phyloP scores from a whole-genome alignment of 2,797 vertebrate genomes.

The Coluber constrictor region DNA sequence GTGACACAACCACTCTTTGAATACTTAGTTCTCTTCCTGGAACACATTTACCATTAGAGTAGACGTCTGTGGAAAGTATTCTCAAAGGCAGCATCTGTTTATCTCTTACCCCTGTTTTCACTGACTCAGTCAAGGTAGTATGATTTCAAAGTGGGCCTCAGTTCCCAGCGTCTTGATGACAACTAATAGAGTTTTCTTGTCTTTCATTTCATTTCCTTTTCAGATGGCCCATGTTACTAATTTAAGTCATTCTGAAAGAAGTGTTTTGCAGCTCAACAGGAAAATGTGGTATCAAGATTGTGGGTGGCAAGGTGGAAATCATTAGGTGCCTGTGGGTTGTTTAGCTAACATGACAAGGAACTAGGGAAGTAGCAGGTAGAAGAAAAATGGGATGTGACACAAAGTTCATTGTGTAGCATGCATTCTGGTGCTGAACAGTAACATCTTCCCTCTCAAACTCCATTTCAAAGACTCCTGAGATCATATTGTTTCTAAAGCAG shows the following conservation, averaged over 20 bases:
- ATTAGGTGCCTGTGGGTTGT: conserved; percentile 57
- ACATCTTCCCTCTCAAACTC: conserved; percentile 46
- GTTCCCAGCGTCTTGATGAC: conserved; percentile 36
- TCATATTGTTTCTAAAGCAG: conserved; percentile 17
- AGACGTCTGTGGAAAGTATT: background rate
- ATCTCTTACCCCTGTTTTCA: background rate
- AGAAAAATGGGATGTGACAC: conserved; percentile 43
- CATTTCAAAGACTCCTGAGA: conserved; percentile 10
- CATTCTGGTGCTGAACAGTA: conserved; percentile 37
- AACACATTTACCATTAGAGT: background rate
- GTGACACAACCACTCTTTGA: background rate
- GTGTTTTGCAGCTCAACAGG: conserved; percentile 72
- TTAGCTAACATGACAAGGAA: conserved; percentile 53
- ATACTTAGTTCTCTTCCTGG: background rate
- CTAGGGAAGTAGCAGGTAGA: conserved; percentile 1
- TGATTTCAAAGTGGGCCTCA: conserved; percentile 53
- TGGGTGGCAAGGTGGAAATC: conserved; percentile 67
- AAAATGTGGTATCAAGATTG: conserved; percentile 73
- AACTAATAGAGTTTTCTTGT: conserved; percentile 4
- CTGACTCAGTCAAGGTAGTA: background rate
- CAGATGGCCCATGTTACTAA: conserved; percentile 54
- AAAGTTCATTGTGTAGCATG: background rate
- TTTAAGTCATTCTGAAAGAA: conserved; percentile 61
- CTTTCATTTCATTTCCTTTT: conserved; percentile 66
- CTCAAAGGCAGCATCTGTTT: background rate